Percentiles rank a stretch among this genome's conserved stretches.
These are phyloP conservation scores for Glaucidium brasilianum DNA, from an alignment of 2,113 vertebrate genomes.

Conservation along the genomic window DNA sequence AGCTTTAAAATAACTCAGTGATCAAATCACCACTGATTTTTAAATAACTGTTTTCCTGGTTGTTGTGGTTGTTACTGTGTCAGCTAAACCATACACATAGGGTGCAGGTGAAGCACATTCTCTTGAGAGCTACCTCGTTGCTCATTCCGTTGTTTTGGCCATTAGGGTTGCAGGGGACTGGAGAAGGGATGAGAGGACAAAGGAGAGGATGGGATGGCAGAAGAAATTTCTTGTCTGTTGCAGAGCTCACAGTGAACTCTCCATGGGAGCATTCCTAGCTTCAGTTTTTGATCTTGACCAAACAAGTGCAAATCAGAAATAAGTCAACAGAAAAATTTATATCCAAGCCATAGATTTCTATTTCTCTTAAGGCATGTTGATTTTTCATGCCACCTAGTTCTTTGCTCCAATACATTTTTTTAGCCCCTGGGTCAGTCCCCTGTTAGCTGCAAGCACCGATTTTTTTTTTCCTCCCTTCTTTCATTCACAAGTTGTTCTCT, in stretches of 20 bases:
- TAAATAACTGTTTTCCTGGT: constrained; percentile 2
- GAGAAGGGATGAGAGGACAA: background rate
- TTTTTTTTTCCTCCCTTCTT: background rate
- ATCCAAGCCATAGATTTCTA: background rate
- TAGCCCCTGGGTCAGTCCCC: background rate
- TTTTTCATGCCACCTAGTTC: background rate
- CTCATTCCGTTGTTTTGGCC: background rate
- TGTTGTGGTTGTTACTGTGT: background rate
- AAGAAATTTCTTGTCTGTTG: background rate
- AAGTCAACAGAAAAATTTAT: background rate
- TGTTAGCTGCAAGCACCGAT: background rate
- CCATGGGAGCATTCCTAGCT: background rate
- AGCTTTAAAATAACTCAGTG: background rate
- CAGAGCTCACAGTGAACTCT: background rate
- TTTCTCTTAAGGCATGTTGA: background rate
- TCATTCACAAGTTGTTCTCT: background rate
- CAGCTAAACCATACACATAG: background rate
- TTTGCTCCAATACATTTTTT: background rate
- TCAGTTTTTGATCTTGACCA: background rate
- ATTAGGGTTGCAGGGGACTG: background rate
- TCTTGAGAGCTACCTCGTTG: background rate
- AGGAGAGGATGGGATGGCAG: background rate
- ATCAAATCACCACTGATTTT: constrained; percentile 1
- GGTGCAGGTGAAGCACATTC: background rate
- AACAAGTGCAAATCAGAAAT: background rate